A percentile compares a stretch with the other conserved stretches of the same genome.
Conservation (phyloP, 2,797 vertebrate genomes). For the Melanotaenia nigrans region DNA sequence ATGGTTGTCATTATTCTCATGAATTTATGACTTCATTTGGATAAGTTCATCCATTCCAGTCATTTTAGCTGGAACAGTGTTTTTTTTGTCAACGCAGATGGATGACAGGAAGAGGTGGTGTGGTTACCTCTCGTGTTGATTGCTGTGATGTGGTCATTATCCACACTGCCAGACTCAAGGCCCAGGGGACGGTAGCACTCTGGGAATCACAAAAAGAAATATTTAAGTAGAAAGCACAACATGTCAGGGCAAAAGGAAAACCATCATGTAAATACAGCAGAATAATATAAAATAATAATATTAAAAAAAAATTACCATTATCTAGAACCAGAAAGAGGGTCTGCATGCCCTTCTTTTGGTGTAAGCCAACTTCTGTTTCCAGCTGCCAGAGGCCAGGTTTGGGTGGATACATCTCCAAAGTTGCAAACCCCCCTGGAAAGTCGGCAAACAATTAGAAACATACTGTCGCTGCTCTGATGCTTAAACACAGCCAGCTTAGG, state of each 20-base stretch:
- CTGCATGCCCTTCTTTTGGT: slow-evolving; percentile 92
- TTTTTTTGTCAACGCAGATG: neutral
- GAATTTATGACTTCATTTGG: neutral
- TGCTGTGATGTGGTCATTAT: slow-evolving; percentile 88
- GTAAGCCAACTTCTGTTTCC: slow-evolving; percentile 89
- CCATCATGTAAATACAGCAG: neutral
- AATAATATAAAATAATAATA: neutral
- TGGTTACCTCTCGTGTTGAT: slow-evolving; percentile 82
- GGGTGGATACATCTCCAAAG: slow-evolving; percentile 92
- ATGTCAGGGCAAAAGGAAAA: neutral
- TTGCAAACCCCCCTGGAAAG: slow-evolving; percentile 88
- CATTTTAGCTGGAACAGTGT: neutral
- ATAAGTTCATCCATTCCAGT: neutral
- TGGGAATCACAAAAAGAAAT: slow-evolving; percentile 50
- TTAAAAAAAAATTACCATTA: slow-evolving; percentile 80
- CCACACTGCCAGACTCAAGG: slow-evolving; percentile 84
- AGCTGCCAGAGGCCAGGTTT: slow-evolving; percentile 94
- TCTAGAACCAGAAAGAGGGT: slow-evolving; percentile 90
- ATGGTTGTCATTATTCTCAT: neutral
- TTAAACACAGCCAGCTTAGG: neutral
- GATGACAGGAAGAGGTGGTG: neutral
- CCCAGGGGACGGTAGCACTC: slow-evolving; percentile 91
- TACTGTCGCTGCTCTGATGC: neutral
- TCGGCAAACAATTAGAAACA: neutral
- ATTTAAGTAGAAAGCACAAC: slow-evolving; percentile 1